Evolutionary conservation across 2,113 vertebrate genomes (phyloP).

Genomic region (Poicephalus meyeri): DNA sequence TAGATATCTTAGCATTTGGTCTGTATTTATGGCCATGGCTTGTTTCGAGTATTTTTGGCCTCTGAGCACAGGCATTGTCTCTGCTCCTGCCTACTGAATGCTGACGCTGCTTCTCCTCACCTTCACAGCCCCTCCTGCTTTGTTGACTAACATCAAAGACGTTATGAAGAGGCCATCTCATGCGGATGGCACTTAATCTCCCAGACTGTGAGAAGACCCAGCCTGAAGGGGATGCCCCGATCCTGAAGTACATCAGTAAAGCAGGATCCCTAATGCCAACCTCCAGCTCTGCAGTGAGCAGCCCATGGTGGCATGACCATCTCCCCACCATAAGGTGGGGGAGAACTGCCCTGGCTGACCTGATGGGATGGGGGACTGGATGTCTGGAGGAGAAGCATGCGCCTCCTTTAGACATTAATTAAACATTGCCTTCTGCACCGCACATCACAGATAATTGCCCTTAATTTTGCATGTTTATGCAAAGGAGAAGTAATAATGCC

Average conservation of each 20-base stretch:
- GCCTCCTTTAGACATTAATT: neutral
- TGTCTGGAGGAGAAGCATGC: neutral
- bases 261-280: fast-evolving
- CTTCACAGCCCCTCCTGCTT: neutral
- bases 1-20: neutral
- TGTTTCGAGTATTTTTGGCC: neutral
- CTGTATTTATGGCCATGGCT: neutral
- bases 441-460: neutral
- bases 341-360: neutral
- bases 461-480: neutral
- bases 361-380: neutral
- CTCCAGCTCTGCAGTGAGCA: neutral
- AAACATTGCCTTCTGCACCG: neutral
- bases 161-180: neutral
- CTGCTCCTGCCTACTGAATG: neutral
- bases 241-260: neutral
- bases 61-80: neutral
- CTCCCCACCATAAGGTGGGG: fast-evolving
- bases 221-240: fast-evolving
- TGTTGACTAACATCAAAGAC: neutral
- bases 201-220: neutral
- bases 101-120: neutral
- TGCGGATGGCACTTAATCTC: neutral
- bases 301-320: fast-evolving
- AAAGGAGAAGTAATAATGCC: neutral